Conservation (phyloP, 2,888 invertebrate species). For the Tinea pellionella region DNA sequence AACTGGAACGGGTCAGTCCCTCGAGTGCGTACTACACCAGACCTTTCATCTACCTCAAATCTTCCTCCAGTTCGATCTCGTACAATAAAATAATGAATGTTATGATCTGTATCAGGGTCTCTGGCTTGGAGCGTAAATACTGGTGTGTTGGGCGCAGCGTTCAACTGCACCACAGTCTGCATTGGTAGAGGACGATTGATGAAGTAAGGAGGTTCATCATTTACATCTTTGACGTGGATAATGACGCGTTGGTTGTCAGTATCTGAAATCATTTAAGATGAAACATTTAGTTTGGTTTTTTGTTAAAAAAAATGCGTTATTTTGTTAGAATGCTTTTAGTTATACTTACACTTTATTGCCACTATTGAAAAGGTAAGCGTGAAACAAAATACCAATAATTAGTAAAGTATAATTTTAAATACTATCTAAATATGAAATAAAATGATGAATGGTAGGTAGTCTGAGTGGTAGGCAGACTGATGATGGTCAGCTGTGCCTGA, state of each 20-base stretch:
- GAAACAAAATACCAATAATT: slow-evolving; percentile 29
- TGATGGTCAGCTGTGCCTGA: too few species aligned
- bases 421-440: background rate
- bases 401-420: background rate
- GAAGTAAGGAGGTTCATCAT: slow-evolving; percentile 97
- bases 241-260: slow-evolving; percentile 96
- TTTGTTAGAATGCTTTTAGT: background rate
- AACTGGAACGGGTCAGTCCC: slow-evolving; percentile 93
- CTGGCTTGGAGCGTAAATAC: slow-evolving; percentile 97
- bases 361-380: slow-evolving; percentile 45
- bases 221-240: slow-evolving; percentile 94
- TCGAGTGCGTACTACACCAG: slow-evolving; percentile 91
- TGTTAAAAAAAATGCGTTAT: background rate
- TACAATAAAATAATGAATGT: slow-evolving; percentile 95
- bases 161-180: slow-evolving; percentile 96
- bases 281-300: background rate
- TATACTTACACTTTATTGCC: slow-evolving; percentile 63
- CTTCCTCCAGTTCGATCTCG: slow-evolving; percentile 85
- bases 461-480: too few species aligned
- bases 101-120: slow-evolving; percentile 96
- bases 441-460: too few species aligned
- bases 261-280: slow-evolving; percentile 68
- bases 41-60: slow-evolving; percentile 90
- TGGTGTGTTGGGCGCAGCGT: slow-evolving; percentile 94
- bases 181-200: slow-evolving; percentile 97